Evolutionary conservation across 2,113 vertebrate species (phyloP).

Genomic region (Oreochromis spilurus): DNA sequence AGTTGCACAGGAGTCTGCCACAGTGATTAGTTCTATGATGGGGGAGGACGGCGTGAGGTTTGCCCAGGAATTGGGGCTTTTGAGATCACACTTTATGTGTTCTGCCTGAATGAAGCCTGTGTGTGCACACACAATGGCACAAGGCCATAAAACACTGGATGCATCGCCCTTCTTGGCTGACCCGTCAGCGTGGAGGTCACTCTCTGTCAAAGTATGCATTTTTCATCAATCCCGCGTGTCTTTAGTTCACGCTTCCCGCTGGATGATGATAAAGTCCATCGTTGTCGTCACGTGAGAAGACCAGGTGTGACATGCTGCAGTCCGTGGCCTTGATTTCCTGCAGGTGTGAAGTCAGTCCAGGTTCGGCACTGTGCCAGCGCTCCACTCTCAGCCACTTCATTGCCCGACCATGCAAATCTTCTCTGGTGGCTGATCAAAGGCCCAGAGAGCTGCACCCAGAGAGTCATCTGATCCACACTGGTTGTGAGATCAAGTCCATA

Average conservation of each 20-base stretch:
- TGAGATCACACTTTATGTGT: slow-evolving; percentile 44
- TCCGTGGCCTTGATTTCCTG: neutral
- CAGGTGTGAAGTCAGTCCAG: slow-evolving; percentile 1
- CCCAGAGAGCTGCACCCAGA: slow-evolving; percentile 6
- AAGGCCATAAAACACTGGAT: slow-evolving; percentile 26
- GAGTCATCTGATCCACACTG: slow-evolving; percentile 64
- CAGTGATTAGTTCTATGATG: slow-evolving; percentile 38
- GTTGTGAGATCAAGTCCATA: slow-evolving; percentile 56
- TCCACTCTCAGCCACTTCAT: slow-evolving; percentile 22
- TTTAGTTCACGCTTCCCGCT: neutral
- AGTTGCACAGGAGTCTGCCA: slow-evolving; percentile 7
- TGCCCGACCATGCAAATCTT: slow-evolving; percentile 43
- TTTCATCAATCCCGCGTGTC: neutral
- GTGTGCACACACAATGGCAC: slow-evolving; percentile 38
- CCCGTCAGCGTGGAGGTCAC: slow-evolving; percentile 3
- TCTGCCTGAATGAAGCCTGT: slow-evolving; percentile 47
- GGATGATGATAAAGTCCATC: neutral
- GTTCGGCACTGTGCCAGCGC: slow-evolving; percentile 6
- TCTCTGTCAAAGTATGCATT: neutral
- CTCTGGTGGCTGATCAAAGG: slow-evolving; percentile 61
- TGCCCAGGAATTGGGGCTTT: slow-evolving; percentile 39
- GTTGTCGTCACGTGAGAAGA: neutral
- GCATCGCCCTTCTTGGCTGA: slow-evolving; percentile 17
- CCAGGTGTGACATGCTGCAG: neutral
- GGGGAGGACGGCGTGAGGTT: slow-evolving; percentile 28